These are phyloP conservation scores for Campodea augens DNA, from an alignment of 1,140 invertebrate species.

Conservation along the genomic window DNA sequence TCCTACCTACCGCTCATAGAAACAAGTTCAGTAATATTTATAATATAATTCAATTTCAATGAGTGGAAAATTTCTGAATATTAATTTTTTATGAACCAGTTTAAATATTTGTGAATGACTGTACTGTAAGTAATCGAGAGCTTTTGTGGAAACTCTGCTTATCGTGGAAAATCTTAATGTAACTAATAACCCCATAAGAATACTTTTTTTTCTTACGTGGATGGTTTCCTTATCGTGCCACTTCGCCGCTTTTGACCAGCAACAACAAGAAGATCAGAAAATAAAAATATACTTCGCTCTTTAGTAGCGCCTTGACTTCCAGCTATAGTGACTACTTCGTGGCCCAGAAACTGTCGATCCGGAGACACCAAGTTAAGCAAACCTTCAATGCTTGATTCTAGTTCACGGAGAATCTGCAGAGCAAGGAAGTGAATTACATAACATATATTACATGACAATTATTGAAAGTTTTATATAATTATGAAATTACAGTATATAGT, in stretches of 20 bases:
- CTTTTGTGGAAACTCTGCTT: too few species aligned
- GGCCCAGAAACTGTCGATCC: constrained; percentile 47
- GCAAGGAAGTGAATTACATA: constrained; percentile 5
- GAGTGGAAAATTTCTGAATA: too few species aligned
- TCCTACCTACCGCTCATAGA: too few species aligned
- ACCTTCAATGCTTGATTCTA: constrained; percentile 44
- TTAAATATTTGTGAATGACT: too few species aligned
- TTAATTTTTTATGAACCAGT: too few species aligned
- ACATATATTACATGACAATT: constrained; percentile 13
- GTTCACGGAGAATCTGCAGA: constrained; percentile 54
- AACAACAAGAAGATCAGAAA: constrained; percentile 80
- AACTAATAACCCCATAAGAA: too few species aligned
- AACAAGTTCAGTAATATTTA: too few species aligned
- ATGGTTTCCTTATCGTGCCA: constrained; percentile 66
- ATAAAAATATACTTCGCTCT: constrained; percentile 82
- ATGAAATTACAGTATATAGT: too few species aligned
- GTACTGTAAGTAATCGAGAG: too few species aligned
- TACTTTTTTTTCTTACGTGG: constrained; percentile 39
- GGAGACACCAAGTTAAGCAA: constrained; percentile 27
- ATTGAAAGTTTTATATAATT: not conserved
- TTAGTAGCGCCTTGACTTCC: constrained; percentile 66
- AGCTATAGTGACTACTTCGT: constrained; percentile 69
- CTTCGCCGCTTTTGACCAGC: constrained; percentile 83
- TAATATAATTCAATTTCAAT: too few species aligned
- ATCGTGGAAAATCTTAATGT: too few species aligned